phyloP scores from a whole-genome alignment of 1,140 invertebrate species.

The Chymomyza costata region DNA sequence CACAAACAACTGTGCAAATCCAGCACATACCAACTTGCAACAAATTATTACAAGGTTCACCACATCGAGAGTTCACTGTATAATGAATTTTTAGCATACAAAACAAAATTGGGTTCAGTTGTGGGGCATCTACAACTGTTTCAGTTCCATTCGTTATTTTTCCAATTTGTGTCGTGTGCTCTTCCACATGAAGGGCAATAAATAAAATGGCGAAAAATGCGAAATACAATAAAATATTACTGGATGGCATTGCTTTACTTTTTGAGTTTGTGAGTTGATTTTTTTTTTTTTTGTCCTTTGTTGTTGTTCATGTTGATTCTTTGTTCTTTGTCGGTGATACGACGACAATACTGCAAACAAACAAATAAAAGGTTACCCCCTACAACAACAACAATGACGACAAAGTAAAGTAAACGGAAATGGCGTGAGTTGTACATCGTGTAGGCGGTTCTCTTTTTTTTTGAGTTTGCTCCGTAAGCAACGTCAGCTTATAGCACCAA shows the following conservation, averaged over 20 bases:
- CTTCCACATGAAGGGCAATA: constrained; percentile 60
- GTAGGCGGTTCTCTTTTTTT: no score
- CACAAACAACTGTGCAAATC: no score
- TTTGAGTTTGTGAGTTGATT: no score
- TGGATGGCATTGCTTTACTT: constrained; percentile 20
- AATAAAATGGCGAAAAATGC: constrained; percentile 67
- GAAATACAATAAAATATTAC: constrained; percentile 69
- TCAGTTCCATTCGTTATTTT: constrained; percentile 4
- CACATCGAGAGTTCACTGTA: no score
- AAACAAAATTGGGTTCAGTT: constrained; percentile 2
- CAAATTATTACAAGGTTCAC: no score
- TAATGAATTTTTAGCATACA: constrained; percentile 57
- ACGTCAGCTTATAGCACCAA: constrained; percentile 10
- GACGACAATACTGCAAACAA: constrained; percentile 9
- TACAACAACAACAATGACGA: constrained; percentile 28
- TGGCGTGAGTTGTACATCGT: constrained; percentile 59
- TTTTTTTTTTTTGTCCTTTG: constrained; percentile 1
- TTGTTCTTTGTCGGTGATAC: constrained; percentile 12
- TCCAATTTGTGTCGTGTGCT: constrained; percentile 39
- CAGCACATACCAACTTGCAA: no score
- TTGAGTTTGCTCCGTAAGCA: constrained; percentile 7
- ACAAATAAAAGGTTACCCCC: constrained; percentile 33
- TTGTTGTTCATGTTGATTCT: no score
- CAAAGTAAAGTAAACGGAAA: constrained; percentile 39
- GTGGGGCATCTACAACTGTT: not conserved